These are phyloP conservation scores for Mola mola DNA, from an alignment of 2,113 vertebrate species.

Conservation along the genomic window DNA sequence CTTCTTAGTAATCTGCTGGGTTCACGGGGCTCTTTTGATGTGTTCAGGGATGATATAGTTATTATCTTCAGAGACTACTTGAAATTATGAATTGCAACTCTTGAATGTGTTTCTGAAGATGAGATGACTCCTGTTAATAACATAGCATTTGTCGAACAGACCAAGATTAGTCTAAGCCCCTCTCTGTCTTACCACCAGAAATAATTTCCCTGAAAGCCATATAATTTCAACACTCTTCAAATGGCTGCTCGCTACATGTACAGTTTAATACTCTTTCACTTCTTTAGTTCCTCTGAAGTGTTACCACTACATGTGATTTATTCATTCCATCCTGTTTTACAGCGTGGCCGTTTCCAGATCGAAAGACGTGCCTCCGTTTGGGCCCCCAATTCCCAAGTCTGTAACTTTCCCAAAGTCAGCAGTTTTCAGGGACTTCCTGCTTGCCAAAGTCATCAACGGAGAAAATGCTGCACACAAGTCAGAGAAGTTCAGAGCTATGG, in stretches of 20 bases:
- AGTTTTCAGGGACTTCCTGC: constrained; percentile 98
- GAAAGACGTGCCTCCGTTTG: constrained; percentile 95
- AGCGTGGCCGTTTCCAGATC: constrained; percentile 97
- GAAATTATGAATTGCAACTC: constrained; percentile 65
- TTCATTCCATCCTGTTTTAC: constrained; percentile 21
- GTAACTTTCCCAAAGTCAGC: constrained; percentile 98
- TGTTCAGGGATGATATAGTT: constrained; percentile 61
- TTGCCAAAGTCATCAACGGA: constrained; percentile 98
- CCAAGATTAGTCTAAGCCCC: constrained; percentile 45
- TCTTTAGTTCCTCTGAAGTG: constrained; percentile 15
- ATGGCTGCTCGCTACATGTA: constrained; percentile 34
- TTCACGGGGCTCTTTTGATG: constrained; percentile 61
- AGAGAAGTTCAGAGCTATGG: constrained; percentile 97
- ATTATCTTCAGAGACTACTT: constrained; percentile 77
- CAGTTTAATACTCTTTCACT: constrained; percentile 15
- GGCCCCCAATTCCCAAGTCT: constrained; percentile 95
- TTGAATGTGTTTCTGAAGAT: constrained; percentile 56
- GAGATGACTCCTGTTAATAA: constrained; percentile 56
- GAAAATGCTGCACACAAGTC: constrained; percentile 98
- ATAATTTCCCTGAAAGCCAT: constrained; percentile 41
- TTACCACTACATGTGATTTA: constrained; percentile 7
- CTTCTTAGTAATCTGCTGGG: constrained; percentile 52
- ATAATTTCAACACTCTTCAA: constrained; percentile 40
- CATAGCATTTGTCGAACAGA: constrained; percentile 52
- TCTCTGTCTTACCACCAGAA: constrained; percentile 26